Conservation (phyloP, 2,888 invertebrate species). For the Agonopterix heracliana region DNA sequence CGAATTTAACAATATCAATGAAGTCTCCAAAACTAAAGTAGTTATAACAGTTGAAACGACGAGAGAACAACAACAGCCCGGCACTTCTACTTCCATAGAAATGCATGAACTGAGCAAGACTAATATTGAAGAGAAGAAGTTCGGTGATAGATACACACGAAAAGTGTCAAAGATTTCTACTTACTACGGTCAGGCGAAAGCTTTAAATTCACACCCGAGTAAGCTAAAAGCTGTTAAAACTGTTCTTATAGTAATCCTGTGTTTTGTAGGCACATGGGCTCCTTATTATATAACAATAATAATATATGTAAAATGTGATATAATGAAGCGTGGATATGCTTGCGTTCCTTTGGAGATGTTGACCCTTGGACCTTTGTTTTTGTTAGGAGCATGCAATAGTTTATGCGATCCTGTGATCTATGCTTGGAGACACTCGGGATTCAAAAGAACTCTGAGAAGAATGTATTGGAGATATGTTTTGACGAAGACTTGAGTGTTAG, state of each 20-base stretch:
- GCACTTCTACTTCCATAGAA: conserved; percentile 14
- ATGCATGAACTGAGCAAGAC: conserved; percentile 21
- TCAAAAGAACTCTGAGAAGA: conserved; percentile 59
- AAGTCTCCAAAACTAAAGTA: conserved; percentile 24
- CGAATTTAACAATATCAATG: conserved; percentile 25
- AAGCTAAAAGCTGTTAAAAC: conserved; percentile 77
- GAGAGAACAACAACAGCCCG: conserved; percentile 3
- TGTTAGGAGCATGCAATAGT: conserved; percentile 74
- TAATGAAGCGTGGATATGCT: conserved; percentile 45
- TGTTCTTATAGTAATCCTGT: conserved; percentile 72
- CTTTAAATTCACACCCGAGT: conserved; percentile 40
- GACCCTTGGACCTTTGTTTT: conserved; percentile 74
- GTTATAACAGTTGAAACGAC: conserved; percentile 29
- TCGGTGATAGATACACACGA: conserved; percentile 10
- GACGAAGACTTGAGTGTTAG: background rate
- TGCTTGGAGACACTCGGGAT: conserved; percentile 79
- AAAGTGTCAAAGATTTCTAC: conserved; percentile 23
- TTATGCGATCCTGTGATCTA: conserved; percentile 77
- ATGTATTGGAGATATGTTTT: conserved; percentile 40
- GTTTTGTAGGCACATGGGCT: conserved; percentile 76
- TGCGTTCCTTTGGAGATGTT: conserved; percentile 67
- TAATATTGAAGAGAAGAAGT: conserved; percentile 15
- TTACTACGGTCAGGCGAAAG: conserved; percentile 22
- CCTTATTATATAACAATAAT: conserved; percentile 74
- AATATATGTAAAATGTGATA: conserved; percentile 66